A percentile compares a stretch with the other conserved stretches of the same genome.
Conservation (phyloP, 2,888 invertebrate species). For the Carpatolechia fugitivella region DNA sequence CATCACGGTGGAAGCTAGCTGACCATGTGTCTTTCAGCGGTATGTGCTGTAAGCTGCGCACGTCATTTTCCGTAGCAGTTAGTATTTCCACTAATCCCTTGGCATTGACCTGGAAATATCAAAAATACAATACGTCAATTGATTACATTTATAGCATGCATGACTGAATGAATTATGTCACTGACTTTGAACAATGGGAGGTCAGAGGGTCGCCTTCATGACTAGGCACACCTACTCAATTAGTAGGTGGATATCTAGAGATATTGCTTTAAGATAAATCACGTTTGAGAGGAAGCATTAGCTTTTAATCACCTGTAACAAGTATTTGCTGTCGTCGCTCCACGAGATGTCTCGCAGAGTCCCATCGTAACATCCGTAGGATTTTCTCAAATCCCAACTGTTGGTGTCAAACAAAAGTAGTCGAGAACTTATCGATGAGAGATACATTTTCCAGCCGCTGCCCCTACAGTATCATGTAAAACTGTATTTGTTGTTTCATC, state of each 20-base stretch:
- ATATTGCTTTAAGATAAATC: too few relatives aligned
- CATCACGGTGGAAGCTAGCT: constrained; percentile 69
- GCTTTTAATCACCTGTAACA: constrained; percentile 64
- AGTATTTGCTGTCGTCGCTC: constrained; percentile 75
- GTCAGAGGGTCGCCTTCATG: too few relatives aligned
- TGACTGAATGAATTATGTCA: constrained; percentile 1
- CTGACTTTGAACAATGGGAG: constrained; percentile 23
- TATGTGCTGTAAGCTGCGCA: constrained; percentile 67
- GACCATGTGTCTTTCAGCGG: constrained; percentile 70
- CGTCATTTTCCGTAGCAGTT: constrained; percentile 62
- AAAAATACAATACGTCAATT: not conserved
- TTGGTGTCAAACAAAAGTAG: constrained; percentile 77
- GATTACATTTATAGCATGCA: not conserved
- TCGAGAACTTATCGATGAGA: constrained; percentile 77
- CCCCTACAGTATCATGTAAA: constrained; percentile 16
- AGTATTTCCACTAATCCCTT: constrained; percentile 68
- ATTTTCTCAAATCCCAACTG: constrained; percentile 74
- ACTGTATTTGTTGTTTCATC: constrained; percentile 19
- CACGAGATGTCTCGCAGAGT: constrained; percentile 66
- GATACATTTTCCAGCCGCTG: constrained; percentile 61
- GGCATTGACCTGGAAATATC: constrained; percentile 62
- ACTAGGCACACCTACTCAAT: constrained; percentile 22
- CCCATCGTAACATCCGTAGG: constrained; percentile 69
- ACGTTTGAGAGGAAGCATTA: too few relatives aligned
- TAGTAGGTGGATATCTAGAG: too few relatives aligned